Percentiles rank a stretch among this genome's conserved stretches.
Conservation (phyloP, 2,888 invertebrate genomes). For the Auanema freiburgensis region DNA sequence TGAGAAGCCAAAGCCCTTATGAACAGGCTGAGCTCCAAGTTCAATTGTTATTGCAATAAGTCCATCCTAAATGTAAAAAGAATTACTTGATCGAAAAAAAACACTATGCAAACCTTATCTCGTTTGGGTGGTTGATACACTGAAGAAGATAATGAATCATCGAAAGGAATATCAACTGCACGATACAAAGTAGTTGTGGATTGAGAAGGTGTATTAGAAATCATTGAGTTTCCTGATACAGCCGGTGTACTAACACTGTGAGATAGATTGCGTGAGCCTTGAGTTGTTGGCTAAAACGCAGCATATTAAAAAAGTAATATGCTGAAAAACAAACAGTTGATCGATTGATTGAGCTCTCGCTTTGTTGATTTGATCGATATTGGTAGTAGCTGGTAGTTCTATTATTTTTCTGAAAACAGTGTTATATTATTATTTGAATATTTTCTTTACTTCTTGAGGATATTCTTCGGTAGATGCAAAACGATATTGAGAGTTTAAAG, state of each 20-base stretch:
- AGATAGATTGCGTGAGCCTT: too few species aligned
- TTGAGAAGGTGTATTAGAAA: not conserved
- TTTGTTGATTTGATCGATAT: too few species aligned
- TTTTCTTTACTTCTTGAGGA: too few species aligned
- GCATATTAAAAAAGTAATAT: too few species aligned
- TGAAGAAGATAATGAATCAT: slow-evolving; percentile 29
- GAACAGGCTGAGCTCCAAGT: slow-evolving; percentile 41
- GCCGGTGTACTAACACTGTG: slow-evolving; percentile 16
- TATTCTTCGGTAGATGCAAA: too few species aligned
- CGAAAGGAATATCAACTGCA: slow-evolving; percentile 48
- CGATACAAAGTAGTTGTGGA: slow-evolving; percentile 28
- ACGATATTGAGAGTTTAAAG: too few species aligned
- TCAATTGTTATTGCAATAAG: slow-evolving; percentile 33
- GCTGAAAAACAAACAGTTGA: too few species aligned
- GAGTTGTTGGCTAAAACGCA: too few species aligned
- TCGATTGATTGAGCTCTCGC: too few species aligned
- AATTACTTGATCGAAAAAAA: slow-evolving; percentile 7
- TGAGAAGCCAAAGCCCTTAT: slow-evolving; percentile 66
- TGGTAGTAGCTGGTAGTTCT: too few species aligned
- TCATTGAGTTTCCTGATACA: slow-evolving; percentile 4
- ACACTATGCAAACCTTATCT: slow-evolving; percentile 9
- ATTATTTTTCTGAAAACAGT: too few species aligned
- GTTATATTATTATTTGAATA: too few species aligned
- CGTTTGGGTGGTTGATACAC: slow-evolving; percentile 28
- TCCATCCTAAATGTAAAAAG: slow-evolving; percentile 17